A percentile compares a stretch with the other conserved stretches of the same genome.
phyloP scores from a whole-genome alignment of 2,113 vertebrate species.

The Ariopsis seemanni region DNA sequence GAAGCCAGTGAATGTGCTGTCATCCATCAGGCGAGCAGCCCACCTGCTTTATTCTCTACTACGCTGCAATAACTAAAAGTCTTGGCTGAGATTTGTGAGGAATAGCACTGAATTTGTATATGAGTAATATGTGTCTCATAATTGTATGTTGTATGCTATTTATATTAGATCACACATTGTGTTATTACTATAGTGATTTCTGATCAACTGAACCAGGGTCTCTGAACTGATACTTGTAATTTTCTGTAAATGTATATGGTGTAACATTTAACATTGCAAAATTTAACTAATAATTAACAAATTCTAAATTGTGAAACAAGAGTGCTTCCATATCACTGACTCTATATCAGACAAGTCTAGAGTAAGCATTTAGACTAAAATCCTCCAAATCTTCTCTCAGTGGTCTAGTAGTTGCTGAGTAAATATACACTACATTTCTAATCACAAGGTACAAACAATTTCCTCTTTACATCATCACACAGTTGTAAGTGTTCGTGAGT shows the following conservation, averaged over 20 bases:
- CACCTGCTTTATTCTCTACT: slow-evolving; percentile 60
- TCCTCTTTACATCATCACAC: background rate
- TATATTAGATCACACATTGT: background rate
- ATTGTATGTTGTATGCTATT: background rate
- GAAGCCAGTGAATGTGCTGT: slow-evolving; percentile 58
- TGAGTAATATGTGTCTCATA: background rate
- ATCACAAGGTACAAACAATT: background rate
- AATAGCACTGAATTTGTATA: slow-evolving; percentile 36
- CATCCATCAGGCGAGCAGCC: slow-evolving; percentile 62
- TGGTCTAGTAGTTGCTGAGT: background rate
- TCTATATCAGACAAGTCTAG: background rate
- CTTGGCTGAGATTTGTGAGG: slow-evolving; percentile 40
- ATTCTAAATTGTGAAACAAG: background rate
- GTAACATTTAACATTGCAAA: background rate
- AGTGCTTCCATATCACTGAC: background rate
- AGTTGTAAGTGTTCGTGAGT: background rate
- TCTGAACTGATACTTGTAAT: background rate
- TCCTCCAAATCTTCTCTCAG: background rate
- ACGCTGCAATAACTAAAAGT: slow-evolving; percentile 52
- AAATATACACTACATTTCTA: background rate
- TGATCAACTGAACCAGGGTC: background rate
- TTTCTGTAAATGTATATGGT: background rate
- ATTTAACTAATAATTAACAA: background rate
- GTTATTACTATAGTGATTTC: background rate
- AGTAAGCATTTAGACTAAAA: background rate